Conservation (phyloP, 92 coral and sea anemone species). For the Paramuricea clavata region DNA sequence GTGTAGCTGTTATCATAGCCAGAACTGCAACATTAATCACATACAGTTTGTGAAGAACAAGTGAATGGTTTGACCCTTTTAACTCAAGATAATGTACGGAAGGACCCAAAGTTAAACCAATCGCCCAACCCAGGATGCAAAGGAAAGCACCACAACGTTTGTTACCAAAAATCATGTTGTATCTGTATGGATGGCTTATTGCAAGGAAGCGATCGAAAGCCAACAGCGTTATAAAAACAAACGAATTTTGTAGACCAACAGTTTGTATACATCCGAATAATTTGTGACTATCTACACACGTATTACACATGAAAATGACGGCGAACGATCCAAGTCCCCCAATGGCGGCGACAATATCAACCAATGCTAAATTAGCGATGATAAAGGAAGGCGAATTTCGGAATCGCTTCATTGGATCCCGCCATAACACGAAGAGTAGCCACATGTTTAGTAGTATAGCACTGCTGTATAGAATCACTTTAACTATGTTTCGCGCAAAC, state of each 20-base stretch:
- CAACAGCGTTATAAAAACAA: neutral
- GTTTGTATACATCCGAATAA: neutral
- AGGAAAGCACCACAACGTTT: neutral
- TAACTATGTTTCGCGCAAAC: neutral
- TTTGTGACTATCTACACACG: neutral
- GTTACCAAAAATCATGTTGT: neutral
- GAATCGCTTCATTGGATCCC: constrained; percentile 16
- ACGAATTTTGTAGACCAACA: neutral
- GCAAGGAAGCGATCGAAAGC: constrained; percentile 33
- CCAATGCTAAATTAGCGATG: constrained; percentile 39
- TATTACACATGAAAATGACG: neutral
- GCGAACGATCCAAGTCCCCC: neutral
- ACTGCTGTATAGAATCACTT: neutral
- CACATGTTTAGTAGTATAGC: neutral
- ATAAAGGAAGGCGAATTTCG: constrained; percentile 16
- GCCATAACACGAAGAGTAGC: constrained; percentile 16
- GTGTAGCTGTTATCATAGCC: neutral
- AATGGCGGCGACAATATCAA: constrained; percentile 18
- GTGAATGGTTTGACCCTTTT: too few species aligned
- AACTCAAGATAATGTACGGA: neutral
- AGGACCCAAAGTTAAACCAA: neutral
- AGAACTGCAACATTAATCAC: neutral
- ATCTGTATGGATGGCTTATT: constrained; percentile 10
- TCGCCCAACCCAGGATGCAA: neutral
- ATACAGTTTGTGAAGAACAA: neutral